Percentiles rank a stretch among this genome's conserved stretches.
Evolutionary conservation across 2,113 vertebrate genomes (phyloP).

Genomic region (Mesembrinibis cayennensis): DNA sequence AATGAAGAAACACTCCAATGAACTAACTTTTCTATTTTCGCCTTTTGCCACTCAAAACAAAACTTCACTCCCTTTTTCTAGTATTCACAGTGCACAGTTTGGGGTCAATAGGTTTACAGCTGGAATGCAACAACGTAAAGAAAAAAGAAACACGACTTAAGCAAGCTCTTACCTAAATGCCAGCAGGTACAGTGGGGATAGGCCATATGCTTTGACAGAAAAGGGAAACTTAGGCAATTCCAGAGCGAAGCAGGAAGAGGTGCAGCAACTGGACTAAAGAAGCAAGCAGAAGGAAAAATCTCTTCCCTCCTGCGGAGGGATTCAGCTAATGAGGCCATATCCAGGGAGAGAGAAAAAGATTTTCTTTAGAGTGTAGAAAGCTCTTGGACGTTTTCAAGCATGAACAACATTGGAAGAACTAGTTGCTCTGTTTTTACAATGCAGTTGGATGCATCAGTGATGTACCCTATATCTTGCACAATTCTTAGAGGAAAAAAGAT

Average conservation of each 20-base stretch:
- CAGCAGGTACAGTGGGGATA: slow-evolving; percentile 22
- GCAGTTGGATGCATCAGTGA: neutral
- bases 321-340: slow-evolving; percentile 28
- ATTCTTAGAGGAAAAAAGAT: neutral
- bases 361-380: slow-evolving; percentile 32
- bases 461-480: neutral
- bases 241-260: slow-evolving; percentile 49
- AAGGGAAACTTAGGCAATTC: slow-evolving; percentile 37
- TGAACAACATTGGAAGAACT: neutral
- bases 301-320: slow-evolving; percentile 15
- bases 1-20: neutral
- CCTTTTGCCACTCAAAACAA: neutral
- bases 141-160: neutral
- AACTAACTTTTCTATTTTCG: neutral
- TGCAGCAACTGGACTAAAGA: slow-evolving; percentile 45
- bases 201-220: slow-evolving; percentile 27
- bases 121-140: neutral
- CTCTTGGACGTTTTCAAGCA: neutral
- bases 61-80: neutral
- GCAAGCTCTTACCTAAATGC: slow-evolving; percentile 52
- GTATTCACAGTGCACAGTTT: neutral
- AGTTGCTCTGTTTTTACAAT: neutral
- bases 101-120: neutral
- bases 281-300: slow-evolving; percentile 43
- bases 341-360: slow-evolving; percentile 18